Percentiles rank a stretch among this genome's conserved stretches.
Conservation (phyloP, 1,140 invertebrate genomes). For the Drosophila arawakana region DNA sequence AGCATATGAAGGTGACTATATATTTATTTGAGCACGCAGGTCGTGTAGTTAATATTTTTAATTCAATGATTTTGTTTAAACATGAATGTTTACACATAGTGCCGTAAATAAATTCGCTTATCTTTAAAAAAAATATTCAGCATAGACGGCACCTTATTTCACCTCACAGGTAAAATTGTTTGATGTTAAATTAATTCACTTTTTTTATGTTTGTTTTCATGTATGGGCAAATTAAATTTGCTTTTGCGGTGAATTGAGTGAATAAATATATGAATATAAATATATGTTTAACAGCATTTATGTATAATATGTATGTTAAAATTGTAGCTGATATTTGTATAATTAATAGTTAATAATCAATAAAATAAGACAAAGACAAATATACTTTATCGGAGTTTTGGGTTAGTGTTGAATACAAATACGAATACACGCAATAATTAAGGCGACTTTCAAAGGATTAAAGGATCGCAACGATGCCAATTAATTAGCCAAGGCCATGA, state of each 20-base stretch:
- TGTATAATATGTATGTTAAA: slow-evolving; percentile 30
- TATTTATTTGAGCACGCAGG: slow-evolving; percentile 51
- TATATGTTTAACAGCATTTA: slow-evolving; percentile 54
- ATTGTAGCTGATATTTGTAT: slow-evolving; percentile 38
- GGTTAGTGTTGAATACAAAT: slow-evolving; percentile 59
- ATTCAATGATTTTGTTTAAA: slow-evolving; percentile 20
- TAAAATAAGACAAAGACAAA: slow-evolving; percentile 43
- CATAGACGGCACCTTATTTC: slow-evolving; percentile 36
- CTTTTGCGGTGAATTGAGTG: background rate
- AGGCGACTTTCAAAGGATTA: slow-evolving; percentile 69
- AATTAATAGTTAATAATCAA: slow-evolving; percentile 38
- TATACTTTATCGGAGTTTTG: slow-evolving; percentile 43
- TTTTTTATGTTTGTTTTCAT: slow-evolving; percentile 2
- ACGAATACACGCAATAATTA: slow-evolving; percentile 68
- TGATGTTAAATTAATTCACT: slow-evolving; percentile 14
- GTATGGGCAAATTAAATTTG: slow-evolving; percentile 41
- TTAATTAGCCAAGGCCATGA: slow-evolving; percentile 95
- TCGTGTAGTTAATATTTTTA: slow-evolving; percentile 18
- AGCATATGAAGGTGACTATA: slow-evolving; percentile 18
- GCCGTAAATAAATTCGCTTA: slow-evolving; percentile 11
- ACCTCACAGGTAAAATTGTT: slow-evolving; percentile 21
- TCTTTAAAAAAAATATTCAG: slow-evolving; percentile 21
- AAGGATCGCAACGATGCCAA: slow-evolving; percentile 26
- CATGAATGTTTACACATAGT: slow-evolving; percentile 14
- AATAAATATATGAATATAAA: slow-evolving; percentile 31